Conservation (phyloP, 2,888 invertebrate genomes). For the Lottia gigantea region DNA sequence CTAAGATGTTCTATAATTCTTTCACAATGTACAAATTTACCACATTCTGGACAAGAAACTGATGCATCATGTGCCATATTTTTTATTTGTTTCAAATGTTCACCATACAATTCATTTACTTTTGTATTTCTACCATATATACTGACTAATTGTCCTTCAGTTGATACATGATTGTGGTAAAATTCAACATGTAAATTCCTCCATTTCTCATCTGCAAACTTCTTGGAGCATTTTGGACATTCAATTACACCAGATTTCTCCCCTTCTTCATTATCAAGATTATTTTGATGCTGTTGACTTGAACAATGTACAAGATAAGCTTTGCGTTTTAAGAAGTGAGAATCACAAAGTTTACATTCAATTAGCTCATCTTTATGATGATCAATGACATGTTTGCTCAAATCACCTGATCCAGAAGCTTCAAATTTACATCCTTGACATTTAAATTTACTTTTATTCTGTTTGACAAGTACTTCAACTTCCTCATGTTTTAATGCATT, state of each 20-base stretch:
- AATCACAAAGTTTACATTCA: conserved; percentile 55
- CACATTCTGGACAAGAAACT: conserved; percentile 57
- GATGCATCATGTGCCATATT: conserved; percentile 34
- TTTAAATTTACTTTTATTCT: conserved; percentile 39
- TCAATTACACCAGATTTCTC: conserved; percentile 32
- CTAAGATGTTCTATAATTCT: conserved; percentile 58
- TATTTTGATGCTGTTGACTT: conserved; percentile 51
- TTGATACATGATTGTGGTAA: conserved; percentile 49
- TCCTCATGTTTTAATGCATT: conserved; percentile 1
- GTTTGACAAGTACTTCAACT: neutral
- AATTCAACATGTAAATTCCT: conserved; percentile 57
- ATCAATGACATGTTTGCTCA: conserved; percentile 55
- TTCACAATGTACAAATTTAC: conserved; percentile 45
- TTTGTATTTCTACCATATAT: conserved; percentile 44
- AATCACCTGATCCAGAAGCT: conserved; percentile 45
- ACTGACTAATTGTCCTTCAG: conserved; percentile 46
- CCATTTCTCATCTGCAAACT: conserved; percentile 52
- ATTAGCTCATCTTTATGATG: conserved; percentile 50
- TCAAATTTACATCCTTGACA: conserved; percentile 59
- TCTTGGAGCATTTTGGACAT: conserved; percentile 56
- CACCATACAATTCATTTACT: conserved; percentile 43
- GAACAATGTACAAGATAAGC: conserved; percentile 51
- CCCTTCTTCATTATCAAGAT: conserved; percentile 35
- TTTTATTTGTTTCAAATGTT: conserved; percentile 38
- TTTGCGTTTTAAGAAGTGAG: conserved; percentile 51